These are phyloP conservation scores for Onychomys leucogaster DNA, from an alignment of 2,797 vertebrate genomes.

Conservation along the genomic window DNA sequence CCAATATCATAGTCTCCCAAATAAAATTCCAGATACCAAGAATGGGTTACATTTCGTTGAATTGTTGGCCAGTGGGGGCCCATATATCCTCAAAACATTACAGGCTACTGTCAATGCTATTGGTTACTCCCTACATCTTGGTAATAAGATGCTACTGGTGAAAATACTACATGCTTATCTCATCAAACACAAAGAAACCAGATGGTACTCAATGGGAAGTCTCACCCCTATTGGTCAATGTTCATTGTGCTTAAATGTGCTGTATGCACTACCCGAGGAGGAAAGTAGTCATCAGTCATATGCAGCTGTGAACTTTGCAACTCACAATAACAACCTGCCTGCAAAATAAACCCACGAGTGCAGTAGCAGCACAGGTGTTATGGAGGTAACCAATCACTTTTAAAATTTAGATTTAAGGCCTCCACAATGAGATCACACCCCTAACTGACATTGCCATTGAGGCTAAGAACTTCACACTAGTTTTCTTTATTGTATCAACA, in stretches of 20 bases:
- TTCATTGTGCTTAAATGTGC: background rate
- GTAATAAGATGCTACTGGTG: background rate
- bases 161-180: background rate
- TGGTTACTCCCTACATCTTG: too few relatives aligned
- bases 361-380: background rate
- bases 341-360: background rate
- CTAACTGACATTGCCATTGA: background rate
- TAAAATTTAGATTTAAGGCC: background rate
- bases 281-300: background rate
- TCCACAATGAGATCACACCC: too few relatives aligned
- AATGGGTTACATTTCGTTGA: background rate
- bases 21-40: background rate
- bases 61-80: background rate
- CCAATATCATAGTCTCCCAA: background rate
- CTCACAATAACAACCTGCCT: background rate
- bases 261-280: background rate
- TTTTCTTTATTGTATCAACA: background rate
- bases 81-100: background rate
- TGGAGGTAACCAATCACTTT: background rate
- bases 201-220: background rate
- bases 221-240: background rate
- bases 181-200: background rate
- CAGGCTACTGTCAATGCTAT: background rate
- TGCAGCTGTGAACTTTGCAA: background rate
- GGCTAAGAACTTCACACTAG: background rate